Conservation (phyloP, 2,888 invertebrate genomes). For the Andrena trimmerana region DNA sequence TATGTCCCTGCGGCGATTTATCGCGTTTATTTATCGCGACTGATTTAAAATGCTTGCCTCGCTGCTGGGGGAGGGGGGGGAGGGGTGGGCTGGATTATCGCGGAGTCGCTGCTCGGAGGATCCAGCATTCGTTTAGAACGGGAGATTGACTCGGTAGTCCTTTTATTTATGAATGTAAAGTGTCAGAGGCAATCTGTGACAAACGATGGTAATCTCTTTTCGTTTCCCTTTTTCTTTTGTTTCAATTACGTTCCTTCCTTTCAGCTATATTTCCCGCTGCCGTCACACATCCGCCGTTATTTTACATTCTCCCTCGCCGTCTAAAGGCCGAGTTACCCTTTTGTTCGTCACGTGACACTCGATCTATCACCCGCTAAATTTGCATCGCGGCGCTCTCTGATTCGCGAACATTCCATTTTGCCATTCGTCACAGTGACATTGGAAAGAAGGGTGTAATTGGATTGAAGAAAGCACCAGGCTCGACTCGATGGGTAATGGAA, state of each 20-base stretch:
- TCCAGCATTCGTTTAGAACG: conserved; percentile 8
- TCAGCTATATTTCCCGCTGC: background rate
- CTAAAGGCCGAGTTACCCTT: conserved; percentile 29
- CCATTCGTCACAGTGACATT: conserved; percentile 30
- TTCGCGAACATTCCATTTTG: conserved; percentile 15
- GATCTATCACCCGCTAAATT: conserved; percentile 52
- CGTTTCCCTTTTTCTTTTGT: background rate
- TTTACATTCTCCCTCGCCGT: conserved; percentile 1
- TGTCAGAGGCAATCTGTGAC: conserved; percentile 9
- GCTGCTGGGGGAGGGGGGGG: background rate
- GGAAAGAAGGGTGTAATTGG: conserved; percentile 30
- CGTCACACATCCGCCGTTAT: conserved; percentile 32
- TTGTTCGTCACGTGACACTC: conserved; percentile 26
- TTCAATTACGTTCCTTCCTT: conserved; percentile 12
- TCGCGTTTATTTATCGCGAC: conserved; percentile 56
- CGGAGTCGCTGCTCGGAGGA: conserved; percentile 1
- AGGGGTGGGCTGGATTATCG: conserved; percentile 28
- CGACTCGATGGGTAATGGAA: conserved; percentile 4
- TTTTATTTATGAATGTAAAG: conserved; percentile 13
- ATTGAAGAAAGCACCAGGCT: background rate
- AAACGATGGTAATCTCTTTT: conserved; percentile 17
- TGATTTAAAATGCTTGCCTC: conserved; percentile 45
- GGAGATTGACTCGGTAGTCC: background rate
- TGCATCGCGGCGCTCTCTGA: conserved; percentile 39
- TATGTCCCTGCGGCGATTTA: conserved; percentile 48